Evolutionary conservation across 2,888 invertebrate species (phyloP), one percentile per base, ranked within the genome.

Genomic region (Drosophila histrio): DNA sequence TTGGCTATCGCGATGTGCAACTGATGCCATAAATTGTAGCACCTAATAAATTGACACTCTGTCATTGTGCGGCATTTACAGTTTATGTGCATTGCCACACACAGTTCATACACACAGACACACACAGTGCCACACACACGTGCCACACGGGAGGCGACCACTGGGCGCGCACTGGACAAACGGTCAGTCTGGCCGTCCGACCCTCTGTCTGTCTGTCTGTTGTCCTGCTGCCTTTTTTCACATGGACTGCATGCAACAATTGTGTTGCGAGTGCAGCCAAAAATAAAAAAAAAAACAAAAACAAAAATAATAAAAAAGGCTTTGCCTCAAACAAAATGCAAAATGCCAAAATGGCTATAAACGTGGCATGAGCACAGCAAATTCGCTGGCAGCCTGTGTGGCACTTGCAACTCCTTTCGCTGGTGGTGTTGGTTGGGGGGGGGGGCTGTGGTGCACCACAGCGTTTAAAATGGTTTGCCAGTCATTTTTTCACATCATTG

Each of bases 401-500:
- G n/a, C 4, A 19, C 52, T 52, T 52, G 38, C 41, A 24, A 24
- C 41, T 53, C 17, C 49, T 7, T 17, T 36, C n/a, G n/a, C n/a
- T 49, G 17, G 3, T 21, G 26, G 26, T 19, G 22, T 21, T n/a
- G 21, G n/a, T 4, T n/a, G 13, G 21, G 19, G 34, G n/a, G 13
- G 47, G 13, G 3, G 28, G 38, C 32, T 64, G 86, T 43, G 82
- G 82, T 87, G 83, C 83, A 83, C 85, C 88, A 64, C 87, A 81
- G 76, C 69, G 71, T 78, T 88, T 84, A 88, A 88, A 87, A 78
- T 61, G 73, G 87, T 88, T 84, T 88, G 73, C 67, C 88, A 84
- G 84, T 85, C 87, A 88, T 84, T 84, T 84, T 84, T 84, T 84
- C 88, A 87, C 88, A 87, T 84, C 87, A 87, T 89, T 87, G 89